phyloP scores from a whole-genome alignment of 2,888 invertebrate genomes.

The Spilosoma lubricipeda region DNA sequence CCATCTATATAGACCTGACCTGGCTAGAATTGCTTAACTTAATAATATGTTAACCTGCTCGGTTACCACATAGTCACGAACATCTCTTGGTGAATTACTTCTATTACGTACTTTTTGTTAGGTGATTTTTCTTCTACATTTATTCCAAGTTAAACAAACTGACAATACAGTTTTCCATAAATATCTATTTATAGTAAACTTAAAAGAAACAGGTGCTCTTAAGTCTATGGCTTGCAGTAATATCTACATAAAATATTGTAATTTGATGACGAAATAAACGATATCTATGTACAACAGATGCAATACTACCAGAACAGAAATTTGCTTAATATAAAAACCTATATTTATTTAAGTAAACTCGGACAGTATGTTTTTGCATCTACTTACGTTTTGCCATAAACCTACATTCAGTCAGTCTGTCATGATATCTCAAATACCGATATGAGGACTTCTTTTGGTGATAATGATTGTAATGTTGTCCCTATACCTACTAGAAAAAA shows the following conservation, averaged over 20 bases:
- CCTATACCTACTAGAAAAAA: too few relatives aligned
- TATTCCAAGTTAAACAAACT: too few relatives aligned
- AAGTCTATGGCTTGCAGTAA: background rate
- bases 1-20: too few relatives aligned
- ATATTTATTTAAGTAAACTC: background rate
- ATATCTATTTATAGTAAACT: background rate
- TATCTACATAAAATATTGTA: background rate
- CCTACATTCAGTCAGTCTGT: background rate
- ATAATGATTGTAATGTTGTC: too few relatives aligned
- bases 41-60: too few relatives aligned
- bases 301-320: background rate
- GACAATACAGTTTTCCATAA: background rate
- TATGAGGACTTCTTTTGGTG: too few relatives aligned
- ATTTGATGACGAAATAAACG: background rate
- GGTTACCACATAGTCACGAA: too few relatives aligned
- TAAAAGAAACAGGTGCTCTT: background rate
- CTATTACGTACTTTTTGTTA: background rate
- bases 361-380: background rate
- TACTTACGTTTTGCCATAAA: background rate
- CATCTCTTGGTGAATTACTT: background rate
- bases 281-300: background rate
- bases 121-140: background rate
- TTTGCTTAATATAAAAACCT: too few relatives aligned
- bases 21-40: too few relatives aligned
- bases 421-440: background rate